These are phyloP conservation scores for Sterrhoptilus dennistouni DNA, from an alignment of 2,113 vertebrate species.

Conservation along the genomic window DNA sequence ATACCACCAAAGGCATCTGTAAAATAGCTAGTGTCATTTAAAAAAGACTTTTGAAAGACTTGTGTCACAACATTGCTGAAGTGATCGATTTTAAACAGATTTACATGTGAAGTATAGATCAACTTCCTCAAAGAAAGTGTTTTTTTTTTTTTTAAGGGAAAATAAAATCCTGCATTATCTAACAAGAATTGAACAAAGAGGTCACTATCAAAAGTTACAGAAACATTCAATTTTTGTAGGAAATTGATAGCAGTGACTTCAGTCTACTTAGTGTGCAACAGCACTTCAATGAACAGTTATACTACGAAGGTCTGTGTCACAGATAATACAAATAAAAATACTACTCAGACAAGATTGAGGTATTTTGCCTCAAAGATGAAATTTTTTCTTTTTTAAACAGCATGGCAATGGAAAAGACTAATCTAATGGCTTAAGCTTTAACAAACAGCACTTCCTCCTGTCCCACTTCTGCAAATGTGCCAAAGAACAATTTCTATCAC, in stretches of 20 bases:
- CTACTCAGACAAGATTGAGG: neutral
- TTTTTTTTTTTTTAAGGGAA: neutral
- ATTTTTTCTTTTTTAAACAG: neutral
- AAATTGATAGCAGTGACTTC: constrained; percentile 43
- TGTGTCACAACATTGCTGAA: neutral
- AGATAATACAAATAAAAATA: neutral
- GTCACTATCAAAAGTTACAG: constrained; percentile 15
- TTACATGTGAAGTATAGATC: constrained; percentile 26
- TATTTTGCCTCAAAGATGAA: constrained; percentile 11
- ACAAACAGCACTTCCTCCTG: neutral
- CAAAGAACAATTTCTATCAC: constrained; percentile 31
- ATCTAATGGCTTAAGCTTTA: constrained; percentile 23
- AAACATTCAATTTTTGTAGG: constrained; percentile 16
- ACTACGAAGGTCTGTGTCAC: neutral
- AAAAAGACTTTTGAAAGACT: constrained; percentile 26
- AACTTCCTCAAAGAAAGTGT: neutral
- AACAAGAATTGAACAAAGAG: neutral
- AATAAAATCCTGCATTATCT: neutral
- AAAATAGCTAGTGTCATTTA: constrained; percentile 36
- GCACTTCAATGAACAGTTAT: constrained; percentile 34
- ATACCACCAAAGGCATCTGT: constrained; percentile 6
- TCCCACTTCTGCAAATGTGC: neutral
- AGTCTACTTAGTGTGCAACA: neutral
- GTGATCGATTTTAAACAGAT: constrained; percentile 25
- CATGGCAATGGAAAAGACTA: neutral